These are phyloP conservation scores for Menura novaehollandiae DNA, from an alignment of 2,113 vertebrate genomes.

Conservation along the genomic window DNA sequence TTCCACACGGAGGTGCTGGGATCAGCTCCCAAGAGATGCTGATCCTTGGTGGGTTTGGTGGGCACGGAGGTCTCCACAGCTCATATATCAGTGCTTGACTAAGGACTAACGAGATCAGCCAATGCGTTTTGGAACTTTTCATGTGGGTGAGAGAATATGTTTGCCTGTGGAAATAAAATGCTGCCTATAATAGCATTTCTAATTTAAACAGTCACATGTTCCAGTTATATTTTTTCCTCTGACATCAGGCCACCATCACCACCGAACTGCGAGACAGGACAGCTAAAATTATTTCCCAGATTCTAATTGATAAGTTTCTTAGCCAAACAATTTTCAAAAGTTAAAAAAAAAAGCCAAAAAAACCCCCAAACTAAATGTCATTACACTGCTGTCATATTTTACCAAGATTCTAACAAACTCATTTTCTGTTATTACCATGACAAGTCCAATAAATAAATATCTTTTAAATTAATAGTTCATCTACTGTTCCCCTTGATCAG, in stretches of 20 bases:
- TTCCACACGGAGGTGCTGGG: rapidly evolving
- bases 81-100: rapidly evolving
- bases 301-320: not conserved
- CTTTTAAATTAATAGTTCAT: not conserved
- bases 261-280: not conserved
- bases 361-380: not conserved
- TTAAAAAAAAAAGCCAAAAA: not conserved
- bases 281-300: not conserved
- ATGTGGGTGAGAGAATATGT: not conserved
- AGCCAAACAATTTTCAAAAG: not conserved
- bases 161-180: not conserved
- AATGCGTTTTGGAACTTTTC: not conserved
- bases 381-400: not conserved
- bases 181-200: not conserved
- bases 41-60: not conserved
- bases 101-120: not conserved
- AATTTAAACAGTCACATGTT: not conserved
- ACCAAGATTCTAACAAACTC: not conserved
- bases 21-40: not conserved
- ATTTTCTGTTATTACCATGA: not conserved
- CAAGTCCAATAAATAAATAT: not conserved
- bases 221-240: not conserved
- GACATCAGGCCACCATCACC: not conserved
- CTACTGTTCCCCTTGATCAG: not conserved
- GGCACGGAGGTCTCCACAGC: not conserved